phyloP scores from a whole-genome alignment of 2,797 vertebrate species.

The Poeciliopsis turneri region DNA sequence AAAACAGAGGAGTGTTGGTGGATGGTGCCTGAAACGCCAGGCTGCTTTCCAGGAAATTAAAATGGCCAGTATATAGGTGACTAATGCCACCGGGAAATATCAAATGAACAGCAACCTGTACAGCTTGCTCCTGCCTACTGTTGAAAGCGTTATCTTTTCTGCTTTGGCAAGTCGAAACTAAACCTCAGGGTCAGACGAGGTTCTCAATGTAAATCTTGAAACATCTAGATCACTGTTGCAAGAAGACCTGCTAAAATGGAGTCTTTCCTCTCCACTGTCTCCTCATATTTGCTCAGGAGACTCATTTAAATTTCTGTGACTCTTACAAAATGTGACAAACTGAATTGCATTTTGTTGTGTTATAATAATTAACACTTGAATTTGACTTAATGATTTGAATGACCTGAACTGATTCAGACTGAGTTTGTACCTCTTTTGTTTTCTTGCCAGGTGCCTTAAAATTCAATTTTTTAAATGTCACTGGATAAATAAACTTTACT shows the following conservation, averaged over 20 bases:
- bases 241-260: not conserved
- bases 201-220: not conserved
- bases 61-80: not conserved
- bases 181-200: not conserved
- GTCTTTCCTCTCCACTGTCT: not conserved
- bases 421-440: not conserved
- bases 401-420: not conserved
- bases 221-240: not conserved
- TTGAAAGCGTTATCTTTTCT: not conserved
- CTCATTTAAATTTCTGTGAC: not conserved
- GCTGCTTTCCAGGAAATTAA: conserved; percentile 7
- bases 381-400: not conserved
- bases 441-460: not conserved
- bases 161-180: not conserved
- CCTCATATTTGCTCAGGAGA: not conserved
- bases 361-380: not conserved
- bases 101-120: not conserved
- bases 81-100: not conserved
- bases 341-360: not conserved
- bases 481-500: not conserved
- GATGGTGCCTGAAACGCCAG: conserved; percentile 8
- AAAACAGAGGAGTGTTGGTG: conserved; percentile 26
- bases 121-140: not conserved
- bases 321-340: not conserved
- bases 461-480: not conserved